Base-by-base conservation (phyloP, 2,113 vertebrate genomes). In the Ranitomeya imitator region DNA sequence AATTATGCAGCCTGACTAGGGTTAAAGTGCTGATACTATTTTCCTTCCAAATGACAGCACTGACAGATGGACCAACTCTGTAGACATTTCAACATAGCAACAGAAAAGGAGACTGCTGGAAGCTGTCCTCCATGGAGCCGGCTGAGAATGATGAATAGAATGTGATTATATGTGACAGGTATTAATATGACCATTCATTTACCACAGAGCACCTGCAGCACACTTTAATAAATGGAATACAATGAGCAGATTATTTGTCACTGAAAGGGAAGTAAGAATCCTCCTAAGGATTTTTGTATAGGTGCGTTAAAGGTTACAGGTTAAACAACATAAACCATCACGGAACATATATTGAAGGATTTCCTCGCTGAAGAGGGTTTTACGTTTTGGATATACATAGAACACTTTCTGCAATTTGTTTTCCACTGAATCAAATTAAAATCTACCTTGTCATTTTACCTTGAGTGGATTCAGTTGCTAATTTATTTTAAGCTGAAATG, bases 141-240 rank as follows among this genome's bases (percentile, higher is more conserved):
- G 93, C 94, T 92, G 63, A 45, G 54, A 91, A 96, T 96, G 95
- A 96, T 96, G 95, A 96, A 96, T 96, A 95, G 95, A 96, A 93
- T 95, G 95, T 95, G 94, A 96, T 96, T 96, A 95, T 96, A 94
- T 94, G 95, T 96, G 96, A 96, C 95, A 96, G 95, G 94, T 95
- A 96, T 95, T 96, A 95, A 96, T 96, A 96, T 96, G 95, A 95
- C 96, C 96, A 96, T 96, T 96, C 95, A 96, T 96, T 96, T 95
- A 94, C 94, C 93, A 90, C 91, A 90, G 95, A 95, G 94, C 95
- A 96, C 95, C 95, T 96, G 95, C 94, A 96, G 94, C 94, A 95
- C 93, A 94, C 94, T 95, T 92, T 96, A 96, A 95, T 95, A 96
- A 95, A 96, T 92, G 93, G 92, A 94, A 95, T 93, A 95, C 95